Conservation (phyloP, 2,113 vertebrate species). For the Myrmecophaga tridactyla region DNA sequence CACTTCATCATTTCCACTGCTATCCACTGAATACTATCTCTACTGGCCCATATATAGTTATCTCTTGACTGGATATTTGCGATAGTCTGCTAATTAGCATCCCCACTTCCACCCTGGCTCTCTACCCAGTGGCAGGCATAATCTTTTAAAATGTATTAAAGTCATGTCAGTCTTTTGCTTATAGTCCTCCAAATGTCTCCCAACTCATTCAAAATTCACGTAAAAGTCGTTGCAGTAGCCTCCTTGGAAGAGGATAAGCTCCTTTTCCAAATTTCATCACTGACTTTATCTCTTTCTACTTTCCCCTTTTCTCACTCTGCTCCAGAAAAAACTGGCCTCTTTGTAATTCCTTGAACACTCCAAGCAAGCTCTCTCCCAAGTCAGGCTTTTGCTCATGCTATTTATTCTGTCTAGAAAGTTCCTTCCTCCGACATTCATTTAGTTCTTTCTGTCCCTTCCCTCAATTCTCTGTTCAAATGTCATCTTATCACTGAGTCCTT, state of each 20-base stretch:
- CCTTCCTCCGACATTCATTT: not conserved
- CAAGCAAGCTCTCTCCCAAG: too few species aligned
- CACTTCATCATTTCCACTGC: not conserved
- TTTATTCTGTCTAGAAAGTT: not conserved
- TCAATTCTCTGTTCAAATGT: not conserved
- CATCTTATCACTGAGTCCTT: not conserved
- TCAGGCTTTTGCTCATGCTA: fast-evolving
- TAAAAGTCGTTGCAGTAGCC: fast-evolving
- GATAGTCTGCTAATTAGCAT: not conserved
- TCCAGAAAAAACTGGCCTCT: not conserved
- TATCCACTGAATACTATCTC: not conserved
- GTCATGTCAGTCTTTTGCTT: not conserved
- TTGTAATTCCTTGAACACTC: not conserved
- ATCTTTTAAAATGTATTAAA: not conserved
- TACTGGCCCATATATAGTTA: not conserved
- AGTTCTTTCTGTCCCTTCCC: not conserved
- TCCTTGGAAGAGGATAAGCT: not conserved
- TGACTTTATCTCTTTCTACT: not conserved
- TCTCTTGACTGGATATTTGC: too few species aligned
- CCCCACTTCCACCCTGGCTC: not conserved
- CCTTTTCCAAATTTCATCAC: fast-evolving
- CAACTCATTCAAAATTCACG: not conserved
- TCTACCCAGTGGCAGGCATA: not conserved
- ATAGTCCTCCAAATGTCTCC: not conserved
- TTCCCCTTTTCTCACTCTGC: not conserved